These are phyloP conservation scores for Sebastes baramenuke DNA, from an alignment of 2,797 vertebrate genomes.

Conservation along the genomic window DNA sequence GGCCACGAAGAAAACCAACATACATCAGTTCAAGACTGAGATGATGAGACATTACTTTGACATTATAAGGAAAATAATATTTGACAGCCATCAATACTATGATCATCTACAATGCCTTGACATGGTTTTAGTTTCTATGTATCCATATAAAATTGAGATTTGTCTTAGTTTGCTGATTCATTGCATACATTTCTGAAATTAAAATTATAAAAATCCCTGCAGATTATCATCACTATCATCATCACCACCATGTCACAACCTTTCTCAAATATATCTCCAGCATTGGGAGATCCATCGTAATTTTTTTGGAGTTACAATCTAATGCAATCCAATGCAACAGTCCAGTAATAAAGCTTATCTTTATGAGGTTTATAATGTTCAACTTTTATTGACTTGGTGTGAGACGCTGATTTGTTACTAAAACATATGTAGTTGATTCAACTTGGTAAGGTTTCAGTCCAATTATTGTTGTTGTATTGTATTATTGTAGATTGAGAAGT, in stretches of 20 bases:
- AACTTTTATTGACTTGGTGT: background rate
- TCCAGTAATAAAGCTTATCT: conserved; percentile 5
- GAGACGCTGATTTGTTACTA: background rate
- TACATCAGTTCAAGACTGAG: background rate
- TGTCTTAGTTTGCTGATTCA: background rate
- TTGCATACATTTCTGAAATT: background rate
- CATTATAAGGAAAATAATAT: background rate
- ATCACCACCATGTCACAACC: background rate
- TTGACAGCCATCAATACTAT: background rate
- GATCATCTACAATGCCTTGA: background rate
- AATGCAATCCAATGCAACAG: background rate
- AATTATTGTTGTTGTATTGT: background rate
- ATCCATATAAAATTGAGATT: background rate
- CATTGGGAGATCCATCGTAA: background rate
- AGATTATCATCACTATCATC: background rate
- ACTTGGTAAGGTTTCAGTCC: background rate
- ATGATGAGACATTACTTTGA: background rate
- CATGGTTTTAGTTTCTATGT: background rate
- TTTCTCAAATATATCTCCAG: background rate
- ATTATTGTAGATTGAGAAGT: background rate
- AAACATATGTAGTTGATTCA: background rate
- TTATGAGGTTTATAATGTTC: background rate
- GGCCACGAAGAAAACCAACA: background rate
- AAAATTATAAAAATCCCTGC: background rate
- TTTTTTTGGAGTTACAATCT: background rate